Conservation (phyloP, 2,888 invertebrate genomes). For the Esperia sulphurella region DNA sequence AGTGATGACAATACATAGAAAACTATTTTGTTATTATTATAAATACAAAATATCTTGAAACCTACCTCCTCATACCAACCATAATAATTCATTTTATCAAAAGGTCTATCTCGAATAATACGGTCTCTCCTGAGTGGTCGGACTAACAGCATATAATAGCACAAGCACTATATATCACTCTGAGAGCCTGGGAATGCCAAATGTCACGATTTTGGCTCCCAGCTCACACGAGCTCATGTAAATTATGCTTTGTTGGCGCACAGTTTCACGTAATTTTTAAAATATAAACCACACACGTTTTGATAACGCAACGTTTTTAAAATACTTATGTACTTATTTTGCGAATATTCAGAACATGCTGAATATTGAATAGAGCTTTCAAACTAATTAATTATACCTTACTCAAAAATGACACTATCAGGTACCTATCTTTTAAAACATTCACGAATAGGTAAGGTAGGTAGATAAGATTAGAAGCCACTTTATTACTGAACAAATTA, state of each 20-base stretch:
- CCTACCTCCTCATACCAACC: not conserved
- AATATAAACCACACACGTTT: not conserved
- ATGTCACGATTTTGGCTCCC: slow-evolving; percentile 20
- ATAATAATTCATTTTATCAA: not conserved
- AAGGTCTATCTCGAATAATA: not conserved
- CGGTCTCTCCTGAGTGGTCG: not conserved
- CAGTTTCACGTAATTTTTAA: not conserved
- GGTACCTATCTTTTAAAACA: not conserved
- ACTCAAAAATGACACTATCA: not conserved
- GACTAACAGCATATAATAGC: not conserved
- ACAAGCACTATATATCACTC: slow-evolving; percentile 6
- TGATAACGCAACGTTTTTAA: not conserved
- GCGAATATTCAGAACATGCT: too few relatives aligned
- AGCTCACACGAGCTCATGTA: slow-evolving; percentile 30
- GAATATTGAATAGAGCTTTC: too few relatives aligned
- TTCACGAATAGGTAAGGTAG: too few relatives aligned
- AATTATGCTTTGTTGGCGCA: slow-evolving; percentile 30
- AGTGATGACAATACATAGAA: too few relatives aligned
- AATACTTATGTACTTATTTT: too few relatives aligned
- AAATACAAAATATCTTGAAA: too few relatives aligned
- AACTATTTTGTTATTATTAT: too few relatives aligned
- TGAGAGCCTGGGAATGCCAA: slow-evolving; percentile 26
- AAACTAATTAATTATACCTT: too few relatives aligned
- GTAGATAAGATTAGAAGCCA: too few relatives aligned
- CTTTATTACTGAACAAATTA: too few relatives aligned